Conservation (phyloP, 2,113 vertebrate species). For the Chloropsis hardwickii region DNA sequence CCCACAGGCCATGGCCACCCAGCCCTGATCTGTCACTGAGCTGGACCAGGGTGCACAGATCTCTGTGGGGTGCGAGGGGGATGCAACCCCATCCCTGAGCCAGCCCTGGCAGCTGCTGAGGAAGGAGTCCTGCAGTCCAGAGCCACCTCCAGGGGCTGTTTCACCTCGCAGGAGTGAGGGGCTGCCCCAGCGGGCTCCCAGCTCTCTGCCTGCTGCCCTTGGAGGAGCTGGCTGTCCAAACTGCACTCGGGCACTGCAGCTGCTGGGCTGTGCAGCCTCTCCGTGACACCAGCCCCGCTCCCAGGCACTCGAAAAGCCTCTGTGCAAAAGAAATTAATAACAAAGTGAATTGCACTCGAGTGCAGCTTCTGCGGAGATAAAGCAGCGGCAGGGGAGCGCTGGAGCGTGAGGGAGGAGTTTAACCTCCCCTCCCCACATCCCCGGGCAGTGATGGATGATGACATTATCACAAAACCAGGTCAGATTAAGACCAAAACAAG, state of each 20-base stretch:
- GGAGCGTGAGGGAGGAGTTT: not conserved
- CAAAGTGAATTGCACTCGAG: not conserved
- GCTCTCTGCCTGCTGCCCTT: not conserved
- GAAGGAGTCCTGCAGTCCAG: not conserved
- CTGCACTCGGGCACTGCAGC: not conserved
- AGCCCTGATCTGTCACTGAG: fast-evolving
- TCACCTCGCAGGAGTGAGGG: fast-evolving
- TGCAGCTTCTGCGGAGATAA: not conserved
- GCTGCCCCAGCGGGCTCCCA: not conserved
- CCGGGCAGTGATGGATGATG: not conserved
- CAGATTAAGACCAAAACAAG: not conserved
- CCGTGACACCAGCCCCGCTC: not conserved
- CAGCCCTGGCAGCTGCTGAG: not conserved
- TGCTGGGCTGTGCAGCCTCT: not conserved
- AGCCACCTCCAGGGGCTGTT: not conserved
- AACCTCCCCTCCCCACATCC: not conserved
- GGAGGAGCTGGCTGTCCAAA: not conserved
- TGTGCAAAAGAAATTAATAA: not conserved
- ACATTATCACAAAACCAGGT: not conserved
- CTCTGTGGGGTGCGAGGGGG: fast-evolving
- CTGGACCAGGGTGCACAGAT: not conserved
- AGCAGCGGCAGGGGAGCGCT: fast-evolving
- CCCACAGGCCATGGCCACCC: fast-evolving
- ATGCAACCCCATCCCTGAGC: fast-evolving
- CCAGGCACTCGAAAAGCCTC: not conserved